Evolutionary conservation across 1,140 invertebrate genomes (phyloP).

Genomic region (Riptortus pedestris): DNA sequence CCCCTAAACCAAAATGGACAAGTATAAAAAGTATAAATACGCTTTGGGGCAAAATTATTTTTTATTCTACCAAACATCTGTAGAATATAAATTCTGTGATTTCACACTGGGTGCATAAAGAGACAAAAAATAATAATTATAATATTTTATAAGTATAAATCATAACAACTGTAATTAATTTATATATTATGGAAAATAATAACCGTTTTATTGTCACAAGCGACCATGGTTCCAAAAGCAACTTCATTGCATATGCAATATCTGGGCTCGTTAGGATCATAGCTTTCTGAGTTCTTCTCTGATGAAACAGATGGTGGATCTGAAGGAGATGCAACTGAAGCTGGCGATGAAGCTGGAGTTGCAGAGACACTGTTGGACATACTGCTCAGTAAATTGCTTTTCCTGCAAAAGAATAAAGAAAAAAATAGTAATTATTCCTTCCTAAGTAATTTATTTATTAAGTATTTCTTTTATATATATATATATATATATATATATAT

Average conservation of each 20-base stretch:
- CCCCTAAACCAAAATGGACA: no score
- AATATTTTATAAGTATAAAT: no score
- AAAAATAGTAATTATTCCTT: no score
- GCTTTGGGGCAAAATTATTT: no score
- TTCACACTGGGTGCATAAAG: no score
- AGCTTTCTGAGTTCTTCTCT: constrained; percentile 44
- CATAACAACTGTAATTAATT: not conserved
- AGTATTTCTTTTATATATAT: no score
- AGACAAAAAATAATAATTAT: no score
- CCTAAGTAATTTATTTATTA: no score
- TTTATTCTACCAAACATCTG: no score
- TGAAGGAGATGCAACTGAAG: constrained; percentile 36
- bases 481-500: no score
- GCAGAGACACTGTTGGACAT: constrained; percentile 14
- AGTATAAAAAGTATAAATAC: no score
- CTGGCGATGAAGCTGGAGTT: constrained; percentile 34
- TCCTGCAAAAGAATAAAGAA: constrained; percentile 15
- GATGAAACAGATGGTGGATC: constrained; percentile 32
- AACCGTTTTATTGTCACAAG: constrained; percentile 93
- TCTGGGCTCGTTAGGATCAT: constrained; percentile 85
- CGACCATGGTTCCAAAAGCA: constrained; percentile 98
- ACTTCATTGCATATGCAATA: constrained; percentile 98
- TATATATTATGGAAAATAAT: constrained; percentile 35
- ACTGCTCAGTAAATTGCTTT: constrained; percentile 10
- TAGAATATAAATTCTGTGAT: no score